These are phyloP conservation scores for Halyomorpha halys DNA, from an alignment of 1,140 invertebrate species.

Conservation along the genomic window DNA sequence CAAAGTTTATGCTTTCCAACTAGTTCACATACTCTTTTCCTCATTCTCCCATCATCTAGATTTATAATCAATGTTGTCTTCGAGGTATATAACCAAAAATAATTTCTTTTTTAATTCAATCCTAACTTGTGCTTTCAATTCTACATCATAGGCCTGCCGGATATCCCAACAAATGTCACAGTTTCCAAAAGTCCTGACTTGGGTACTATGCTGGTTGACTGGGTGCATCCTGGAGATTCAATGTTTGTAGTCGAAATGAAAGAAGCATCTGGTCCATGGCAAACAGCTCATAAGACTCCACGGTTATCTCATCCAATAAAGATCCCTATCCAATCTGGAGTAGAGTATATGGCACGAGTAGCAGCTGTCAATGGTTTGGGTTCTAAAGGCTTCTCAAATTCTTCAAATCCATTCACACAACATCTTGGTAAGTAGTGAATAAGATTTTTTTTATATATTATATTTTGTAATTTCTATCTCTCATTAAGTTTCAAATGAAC, in stretches of 20 bases:
- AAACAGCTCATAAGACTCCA: slow-evolving; percentile 36
- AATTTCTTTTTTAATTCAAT: not conserved
- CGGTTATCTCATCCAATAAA: slow-evolving; percentile 45
- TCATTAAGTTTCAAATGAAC: no score
- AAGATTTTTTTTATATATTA: no score
- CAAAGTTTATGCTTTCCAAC: no score
- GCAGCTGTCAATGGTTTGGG: slow-evolving; percentile 59
- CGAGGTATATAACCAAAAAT: no score
- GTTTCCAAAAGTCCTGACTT: slow-evolving; percentile 26
- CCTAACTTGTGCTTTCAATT: not conserved
- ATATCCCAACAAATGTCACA: slow-evolving; percentile 19
- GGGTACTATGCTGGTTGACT: slow-evolving; percentile 33
- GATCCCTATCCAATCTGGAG: slow-evolving; percentile 50
- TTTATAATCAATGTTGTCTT: no score
- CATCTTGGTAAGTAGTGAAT: slow-evolving; percentile 31
- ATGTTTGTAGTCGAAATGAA: slow-evolving; percentile 45
- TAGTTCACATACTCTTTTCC: not conserved
- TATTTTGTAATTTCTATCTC: no score
- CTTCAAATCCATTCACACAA: slow-evolving; percentile 50
- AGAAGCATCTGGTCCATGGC: slow-evolving; percentile 46
- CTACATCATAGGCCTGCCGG: slow-evolving; percentile 11
- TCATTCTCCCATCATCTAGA: no score
- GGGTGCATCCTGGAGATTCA: slow-evolving; percentile 34
- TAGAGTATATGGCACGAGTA: slow-evolving; percentile 66
- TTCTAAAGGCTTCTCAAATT: slow-evolving; percentile 53